These are phyloP conservation scores for Dinocampus coccinellae DNA, from an alignment of 2,888 invertebrate species.

Conservation along the genomic window DNA sequence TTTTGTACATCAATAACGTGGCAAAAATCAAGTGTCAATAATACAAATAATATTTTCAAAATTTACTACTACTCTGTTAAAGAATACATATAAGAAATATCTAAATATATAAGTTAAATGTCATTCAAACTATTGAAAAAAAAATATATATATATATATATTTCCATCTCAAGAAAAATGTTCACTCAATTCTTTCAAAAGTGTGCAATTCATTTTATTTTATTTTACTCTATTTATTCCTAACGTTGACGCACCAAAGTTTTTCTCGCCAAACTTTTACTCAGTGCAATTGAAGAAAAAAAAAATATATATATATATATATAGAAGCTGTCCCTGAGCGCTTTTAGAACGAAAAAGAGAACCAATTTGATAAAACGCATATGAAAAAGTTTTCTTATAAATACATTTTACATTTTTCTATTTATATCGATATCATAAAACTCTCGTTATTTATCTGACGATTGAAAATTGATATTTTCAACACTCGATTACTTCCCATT, in stretches of 20 bases:
- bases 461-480: not conserved
- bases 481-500: not conserved
- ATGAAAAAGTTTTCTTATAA: slow-evolving; percentile 31
- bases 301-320: no score
- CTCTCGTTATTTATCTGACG: not conserved
- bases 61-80: no score
- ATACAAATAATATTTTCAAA: no score
- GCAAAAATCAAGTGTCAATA: no score
- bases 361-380: slow-evolving; percentile 28
- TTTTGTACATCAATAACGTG: no score
- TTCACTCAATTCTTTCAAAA: not conserved
- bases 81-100: no score
- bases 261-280: slow-evolving; percentile 13
- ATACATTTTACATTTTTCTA: slow-evolving; percentile 16
- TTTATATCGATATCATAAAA: not conserved
- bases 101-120: no score
- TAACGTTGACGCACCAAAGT: not conserved
- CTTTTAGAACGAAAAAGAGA: slow-evolving; percentile 22
- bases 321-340: no score
- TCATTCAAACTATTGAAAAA: no score
- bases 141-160: no score
- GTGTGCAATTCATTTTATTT: not conserved
- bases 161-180: no score
- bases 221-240: not conserved
- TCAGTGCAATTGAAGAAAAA: not conserved